Conservation (phyloP, 2,888 invertebrate genomes). For the Xestia ashworthii region DNA sequence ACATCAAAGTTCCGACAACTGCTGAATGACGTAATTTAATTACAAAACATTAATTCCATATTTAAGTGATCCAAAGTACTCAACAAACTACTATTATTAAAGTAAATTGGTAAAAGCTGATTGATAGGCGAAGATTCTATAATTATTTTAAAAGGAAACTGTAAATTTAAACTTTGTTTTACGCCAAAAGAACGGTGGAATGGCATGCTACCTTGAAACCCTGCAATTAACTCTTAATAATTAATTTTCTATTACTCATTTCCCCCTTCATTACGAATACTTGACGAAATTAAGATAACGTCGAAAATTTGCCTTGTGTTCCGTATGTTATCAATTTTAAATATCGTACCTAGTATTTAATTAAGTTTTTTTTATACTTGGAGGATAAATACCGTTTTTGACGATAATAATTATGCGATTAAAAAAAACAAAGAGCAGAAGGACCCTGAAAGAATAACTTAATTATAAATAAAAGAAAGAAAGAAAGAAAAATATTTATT, state of each 20-base stretch:
- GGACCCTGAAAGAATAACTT: too few relatives aligned
- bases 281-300: constrained; percentile 34
- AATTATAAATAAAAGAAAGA: too few relatives aligned
- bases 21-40: constrained; percentile 8
- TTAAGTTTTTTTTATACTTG: not conserved
- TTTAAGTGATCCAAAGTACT: not conserved
- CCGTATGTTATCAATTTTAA: constrained; percentile 1
- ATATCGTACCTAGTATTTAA: not conserved
- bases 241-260: constrained; percentile 50
- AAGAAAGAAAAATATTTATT: too few relatives aligned
- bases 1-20: not conserved
- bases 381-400: not conserved
- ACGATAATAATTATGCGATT: not conserved
- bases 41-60: constrained; percentile 23
- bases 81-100: constrained; percentile 15
- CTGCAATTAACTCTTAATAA: constrained; percentile 46
- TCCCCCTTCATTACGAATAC: constrained; percentile 16
- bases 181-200: constrained; percentile 2
- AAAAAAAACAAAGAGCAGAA: too few relatives aligned
- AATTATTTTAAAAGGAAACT: constrained; percentile 41
- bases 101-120: constrained; percentile 13
- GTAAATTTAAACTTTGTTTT: constrained; percentile 43
- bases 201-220: constrained; percentile 6
- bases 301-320: constrained; percentile 12
- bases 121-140: not conserved